A percentile compares a stretch with the other conserved stretches of the same genome.
Evolutionary conservation across 1,140 invertebrate species (phyloP).

Genomic region (Papilio helenus): DNA sequence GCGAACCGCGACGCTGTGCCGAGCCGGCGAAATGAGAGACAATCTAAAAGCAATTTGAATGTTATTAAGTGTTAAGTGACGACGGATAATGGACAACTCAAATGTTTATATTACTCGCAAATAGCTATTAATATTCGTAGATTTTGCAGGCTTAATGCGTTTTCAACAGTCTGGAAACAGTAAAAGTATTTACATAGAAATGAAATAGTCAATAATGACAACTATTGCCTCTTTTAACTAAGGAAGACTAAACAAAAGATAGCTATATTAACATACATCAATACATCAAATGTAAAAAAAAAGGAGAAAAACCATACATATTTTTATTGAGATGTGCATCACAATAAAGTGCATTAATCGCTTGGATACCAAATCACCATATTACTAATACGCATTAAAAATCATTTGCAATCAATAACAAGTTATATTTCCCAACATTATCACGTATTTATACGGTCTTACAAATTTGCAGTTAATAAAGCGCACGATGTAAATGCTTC

Average conservation of each 20-base stretch:
- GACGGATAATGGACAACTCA: slow-evolving; percentile 22
- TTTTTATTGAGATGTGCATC: not conserved
- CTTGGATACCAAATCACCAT: not conserved
- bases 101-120: slow-evolving; percentile 20
- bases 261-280: too few species aligned
- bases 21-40: slow-evolving; percentile 22
- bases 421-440: not conserved
- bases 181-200: not conserved
- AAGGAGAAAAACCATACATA: not conserved
- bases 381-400: not conserved
- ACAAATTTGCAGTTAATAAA: slow-evolving; percentile 33
- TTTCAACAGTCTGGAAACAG: not conserved
- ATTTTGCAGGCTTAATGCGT: not conserved
- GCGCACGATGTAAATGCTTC: not conserved
- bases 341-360: not conserved
- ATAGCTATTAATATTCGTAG: not conserved
- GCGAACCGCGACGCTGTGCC: slow-evolving; percentile 5
- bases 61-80: slow-evolving; percentile 37
- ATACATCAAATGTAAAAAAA: too few species aligned
- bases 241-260: not conserved
- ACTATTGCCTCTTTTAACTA: not conserved
- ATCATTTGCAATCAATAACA: not conserved
- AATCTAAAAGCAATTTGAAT: slow-evolving; percentile 40
- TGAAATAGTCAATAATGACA: not conserved
- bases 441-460: slow-evolving; percentile 1